These are phyloP conservation scores for Mellivora capensis DNA, from an alignment of 2,113 vertebrate genomes.

Conservation along the genomic window DNA sequence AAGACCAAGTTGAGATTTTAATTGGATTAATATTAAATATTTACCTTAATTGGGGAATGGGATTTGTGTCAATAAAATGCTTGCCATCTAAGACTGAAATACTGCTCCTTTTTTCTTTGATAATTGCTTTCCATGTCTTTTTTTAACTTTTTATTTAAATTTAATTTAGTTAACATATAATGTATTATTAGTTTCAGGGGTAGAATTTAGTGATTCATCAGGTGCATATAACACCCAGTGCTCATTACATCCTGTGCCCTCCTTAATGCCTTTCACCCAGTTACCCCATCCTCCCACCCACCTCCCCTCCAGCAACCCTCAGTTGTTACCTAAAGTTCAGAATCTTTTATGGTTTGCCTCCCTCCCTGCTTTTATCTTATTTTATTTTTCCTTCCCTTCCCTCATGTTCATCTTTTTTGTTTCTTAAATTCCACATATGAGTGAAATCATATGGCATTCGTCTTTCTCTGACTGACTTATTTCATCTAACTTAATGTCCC, in stretches of 20 bases:
- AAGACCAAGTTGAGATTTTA: background rate
- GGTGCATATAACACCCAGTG: background rate
- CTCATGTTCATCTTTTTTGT: background rate
- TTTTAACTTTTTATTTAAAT: background rate
- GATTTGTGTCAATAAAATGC: background rate
- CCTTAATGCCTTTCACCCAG: background rate
- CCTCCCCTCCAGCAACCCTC: background rate
- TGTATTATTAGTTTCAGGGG: background rate
- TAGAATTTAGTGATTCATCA: background rate
- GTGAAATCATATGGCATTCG: background rate
- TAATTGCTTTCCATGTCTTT: background rate
- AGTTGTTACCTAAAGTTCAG: background rate
- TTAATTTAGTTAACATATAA: background rate
- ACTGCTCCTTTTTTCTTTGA: background rate
- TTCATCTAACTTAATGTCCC: background rate
- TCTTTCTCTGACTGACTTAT: background rate
- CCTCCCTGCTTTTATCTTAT: background rate
- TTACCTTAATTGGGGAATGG: background rate
- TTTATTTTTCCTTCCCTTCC: background rate
- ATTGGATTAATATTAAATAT: background rate
- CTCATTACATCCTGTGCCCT: background rate
- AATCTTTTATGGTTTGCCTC: background rate
- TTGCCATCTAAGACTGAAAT: background rate
- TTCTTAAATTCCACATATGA: background rate
- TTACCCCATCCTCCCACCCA: background rate